Evolutionary conservation across 2,888 invertebrate genomes (phyloP), one percentile per base, ranked within the genome.

Genomic region (Argyra leucocephala): DNA sequence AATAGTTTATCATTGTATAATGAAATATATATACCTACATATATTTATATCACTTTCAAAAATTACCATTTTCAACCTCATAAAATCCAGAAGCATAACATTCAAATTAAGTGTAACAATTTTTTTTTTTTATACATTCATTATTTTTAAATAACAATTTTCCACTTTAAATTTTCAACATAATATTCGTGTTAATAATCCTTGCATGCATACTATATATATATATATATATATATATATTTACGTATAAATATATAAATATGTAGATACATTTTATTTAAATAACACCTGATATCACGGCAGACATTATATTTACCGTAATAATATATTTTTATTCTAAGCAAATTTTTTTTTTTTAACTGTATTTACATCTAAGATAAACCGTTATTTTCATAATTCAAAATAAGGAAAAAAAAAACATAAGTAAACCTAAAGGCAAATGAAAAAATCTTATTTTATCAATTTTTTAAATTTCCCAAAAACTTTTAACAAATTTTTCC

Each of bases 91-190:
- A 48, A 15, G 48, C 10, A 1, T 31, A 10, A 10, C 12, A 31
- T 4, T 26, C 9, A 6, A 6, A 26, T 6, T 6, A 4, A 26
- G 5, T 10, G 7, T 6, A 10, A 48, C 18, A 48, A 48, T 18
- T 18, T 48, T 48, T 18, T 18, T 18, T 48, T 9, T 48, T 18
- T n/a, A 48, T 48, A 18, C 48, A 18, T 48, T 5, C 4, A 48
- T 48, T 48, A 48, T 48, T 48, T 48, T 48, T 48, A 48, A 48
- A 48, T 48, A 48, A 48, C n/a, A 48, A 48, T 48, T 48, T 48
- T 48, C 48, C 48, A 15, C 48, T 48, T 48, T 48, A 48, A 48
- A 48, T 48, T 48, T 48, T 15, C 12, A 48, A n/a, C 18, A 18
- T 48, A 48, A 48, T 48, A 48, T 48, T 48, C 48, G n/a, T n/a